Evolutionary conservation across 2,888 invertebrate genomes (phyloP), one percentile per base, ranked within the genome.

Genomic region (Coelopa pilipes): DNA sequence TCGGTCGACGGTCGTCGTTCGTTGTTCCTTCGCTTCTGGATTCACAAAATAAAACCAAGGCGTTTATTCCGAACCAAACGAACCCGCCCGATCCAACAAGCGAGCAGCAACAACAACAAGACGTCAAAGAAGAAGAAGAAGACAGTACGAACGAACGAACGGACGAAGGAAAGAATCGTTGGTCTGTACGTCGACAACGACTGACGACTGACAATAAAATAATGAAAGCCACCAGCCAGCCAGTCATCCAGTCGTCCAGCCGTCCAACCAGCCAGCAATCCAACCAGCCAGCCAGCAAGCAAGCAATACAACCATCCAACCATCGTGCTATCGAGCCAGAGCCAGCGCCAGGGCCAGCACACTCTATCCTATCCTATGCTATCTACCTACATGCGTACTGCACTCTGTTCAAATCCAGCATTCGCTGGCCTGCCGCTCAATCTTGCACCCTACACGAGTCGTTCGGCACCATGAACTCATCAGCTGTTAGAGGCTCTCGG

Each of bases 1-100:
- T 34, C 34, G 63, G 60, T 82, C 82, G 81, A 73, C 74, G 73
- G 75, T 74, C 70, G 72, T 72, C 71, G 21, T 82, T 34, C 34
- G 34, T 34, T 34, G 74, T 74, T 77, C 72, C 76, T 73, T 70
- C 63, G 75, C 57, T 62, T 46, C 24, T 65, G 49, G 24, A 70
- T 60, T 68, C 73, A 47, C 46, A 34, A 65, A 66, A 46, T 50
- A 65, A 70, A 69, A 69, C 55, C 69, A 21, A 70, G 66, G 66
- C 70, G 63, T 73, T 73, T 69, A 73, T 73, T 73, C 62, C 45
- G 69, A 15, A 63, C 46, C 21, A 45, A 69, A 21, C 53, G 60
- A 62, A 70, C 47, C 49, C 70, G 21, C 34, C 34, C 34, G 34
- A 34, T 34, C 34, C 34, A 34, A 34, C 34, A 7, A 34, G 7